Percentiles rank a stretch among this genome's conserved stretches.
Conservation (phyloP, 1,140 invertebrate species). For the Cydia strobilella region DNA sequence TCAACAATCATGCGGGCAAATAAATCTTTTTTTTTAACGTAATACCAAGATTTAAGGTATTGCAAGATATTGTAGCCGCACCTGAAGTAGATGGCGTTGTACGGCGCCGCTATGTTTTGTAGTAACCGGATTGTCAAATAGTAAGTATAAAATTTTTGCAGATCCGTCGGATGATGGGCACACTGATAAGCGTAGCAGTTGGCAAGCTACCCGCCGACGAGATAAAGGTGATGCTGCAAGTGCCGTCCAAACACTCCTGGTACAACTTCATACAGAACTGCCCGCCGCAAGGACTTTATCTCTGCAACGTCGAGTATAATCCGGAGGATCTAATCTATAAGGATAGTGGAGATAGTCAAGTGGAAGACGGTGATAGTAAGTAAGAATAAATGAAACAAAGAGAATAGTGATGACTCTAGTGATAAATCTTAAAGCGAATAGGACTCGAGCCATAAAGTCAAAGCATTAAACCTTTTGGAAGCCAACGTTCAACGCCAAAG, state of each 20-base stretch:
- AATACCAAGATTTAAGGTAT: no score
- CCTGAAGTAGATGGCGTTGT: no score
- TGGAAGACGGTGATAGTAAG: constrained; percentile 21
- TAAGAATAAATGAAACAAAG: constrained; percentile 54
- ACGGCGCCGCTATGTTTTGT: no score
- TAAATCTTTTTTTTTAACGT: no score
- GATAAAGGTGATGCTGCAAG: constrained; percentile 86
- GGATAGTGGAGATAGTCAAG: constrained; percentile 32
- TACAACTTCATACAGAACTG: constrained; percentile 69
- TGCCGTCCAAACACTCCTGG: constrained; percentile 87
- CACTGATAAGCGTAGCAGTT: constrained; percentile 81
- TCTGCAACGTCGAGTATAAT: constrained; percentile 85
- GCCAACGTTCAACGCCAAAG: no score
- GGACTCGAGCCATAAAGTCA: no score
- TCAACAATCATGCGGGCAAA: no score
- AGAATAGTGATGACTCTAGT: no score
- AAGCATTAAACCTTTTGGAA: no score
- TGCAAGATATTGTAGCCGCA: no score
- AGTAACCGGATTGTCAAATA: no score
- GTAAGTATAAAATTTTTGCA: constrained; percentile 53
- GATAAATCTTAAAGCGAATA: no score
- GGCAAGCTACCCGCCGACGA: constrained; percentile 82
- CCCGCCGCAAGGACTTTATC: constrained; percentile 85
- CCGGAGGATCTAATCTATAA: constrained; percentile 77
- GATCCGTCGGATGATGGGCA: constrained; percentile 87